Evolutionary conservation across 2,797 vertebrate species (phyloP), one percentile per base, ranked within the genome.

Genomic region (Rhincodon typus): DNA sequence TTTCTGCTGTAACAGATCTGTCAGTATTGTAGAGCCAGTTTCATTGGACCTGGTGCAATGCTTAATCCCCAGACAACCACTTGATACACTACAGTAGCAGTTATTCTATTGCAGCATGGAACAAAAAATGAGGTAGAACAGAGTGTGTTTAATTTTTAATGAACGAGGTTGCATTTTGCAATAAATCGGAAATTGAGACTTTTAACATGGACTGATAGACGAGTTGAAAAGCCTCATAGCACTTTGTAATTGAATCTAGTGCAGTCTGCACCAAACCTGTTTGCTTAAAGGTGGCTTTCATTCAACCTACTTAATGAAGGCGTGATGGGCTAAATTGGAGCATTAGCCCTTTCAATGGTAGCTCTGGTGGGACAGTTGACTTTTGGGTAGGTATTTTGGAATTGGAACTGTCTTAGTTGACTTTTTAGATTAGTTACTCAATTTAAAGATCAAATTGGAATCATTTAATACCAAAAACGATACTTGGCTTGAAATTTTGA

Each of bases 181-280:
- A 69, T 46, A 13, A 69, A 94, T 27, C 23, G 13, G 38, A 27
- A 50, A 94, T 34, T 15, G 67, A 94, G 23, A 38, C 38, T 30
- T 7, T 4, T 67, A 30, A 30, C 42, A 27, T 74, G 12, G 38
- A 27, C 42, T 2, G 67, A n/a, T 17, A n/a, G 67, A 27, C 67
- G 74, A 46, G 12, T 4, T 7, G 46, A 34, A 70, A 94, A 70
- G 67, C 93, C 21, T 94, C 25, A 2, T 4, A 34, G 93, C 42
- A 72, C 23, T 30, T 72, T 94, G 93, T 94, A 70, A 74, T 94
- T 46, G 93, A 94, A 72, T 94, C 46, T 72, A 46, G 42, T 27
- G 21, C 38, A 19, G 15, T 62, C 62, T 46, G 93, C 27, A 38
- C 42, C 38, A 91, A 66, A 91, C 57, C 21, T 38, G 34, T 38